Conservation (phyloP, 2,888 invertebrate species). For the Agelastica alni region DNA sequence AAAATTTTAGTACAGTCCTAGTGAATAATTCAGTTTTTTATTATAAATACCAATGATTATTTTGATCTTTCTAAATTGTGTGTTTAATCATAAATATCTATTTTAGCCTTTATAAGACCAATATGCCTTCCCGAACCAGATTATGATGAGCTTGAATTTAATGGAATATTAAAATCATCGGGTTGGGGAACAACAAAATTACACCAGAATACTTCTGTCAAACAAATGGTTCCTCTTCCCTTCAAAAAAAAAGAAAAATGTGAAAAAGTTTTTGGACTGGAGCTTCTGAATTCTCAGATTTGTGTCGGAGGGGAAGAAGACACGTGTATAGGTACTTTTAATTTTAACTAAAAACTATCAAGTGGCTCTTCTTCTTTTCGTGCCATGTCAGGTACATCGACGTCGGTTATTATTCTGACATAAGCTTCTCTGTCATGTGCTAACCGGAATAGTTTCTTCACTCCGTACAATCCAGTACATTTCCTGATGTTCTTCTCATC, state of each 20-base stretch:
- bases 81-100: no score
- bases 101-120: neutral
- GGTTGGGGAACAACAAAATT: neutral
- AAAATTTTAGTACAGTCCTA: no score
- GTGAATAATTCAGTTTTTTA: no score
- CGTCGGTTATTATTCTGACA: no score
- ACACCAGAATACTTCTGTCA: neutral
- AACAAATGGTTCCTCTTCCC: neutral
- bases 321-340: neutral
- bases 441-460: no score
- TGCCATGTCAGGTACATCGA: no score
- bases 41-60: neutral
- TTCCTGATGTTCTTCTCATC: no score
- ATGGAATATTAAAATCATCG: neutral
- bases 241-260: neutral
- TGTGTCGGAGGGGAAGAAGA: neutral
- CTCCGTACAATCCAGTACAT: no score
- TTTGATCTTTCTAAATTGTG: no score
- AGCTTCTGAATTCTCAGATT: neutral
- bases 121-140: constrained; percentile 1
- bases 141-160: neutral
- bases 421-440: no score
- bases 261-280: neutral
- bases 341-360: no score
- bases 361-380: no score